A percentile compares a stretch with the other conserved stretches of the same genome.
These are phyloP conservation scores for Emys orbicularis DNA, from an alignment of 2,797 vertebrate genomes.

Conservation along the genomic window DNA sequence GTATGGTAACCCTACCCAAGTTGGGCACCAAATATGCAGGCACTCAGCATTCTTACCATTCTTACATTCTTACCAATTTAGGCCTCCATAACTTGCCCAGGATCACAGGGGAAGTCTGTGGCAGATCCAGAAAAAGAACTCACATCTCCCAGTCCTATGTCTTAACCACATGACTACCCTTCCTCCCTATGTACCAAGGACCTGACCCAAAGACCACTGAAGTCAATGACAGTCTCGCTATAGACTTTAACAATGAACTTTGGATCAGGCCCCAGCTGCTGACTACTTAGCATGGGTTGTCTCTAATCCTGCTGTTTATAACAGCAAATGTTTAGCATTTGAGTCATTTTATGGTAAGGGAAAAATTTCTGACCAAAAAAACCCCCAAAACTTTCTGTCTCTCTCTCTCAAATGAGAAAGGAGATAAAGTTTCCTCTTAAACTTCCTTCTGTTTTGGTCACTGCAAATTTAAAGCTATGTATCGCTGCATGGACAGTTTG, in stretches of 20 bases:
- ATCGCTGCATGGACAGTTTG: neutral
- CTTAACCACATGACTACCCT: neutral
- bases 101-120: conserved; percentile 20
- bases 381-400: neutral
- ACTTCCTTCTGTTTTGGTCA: neutral
- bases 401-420: neutral
- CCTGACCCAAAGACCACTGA: neutral
- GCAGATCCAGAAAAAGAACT: neutral
- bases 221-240: conserved; percentile 23
- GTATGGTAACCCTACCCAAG: neutral
- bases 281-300: conserved; percentile 37
- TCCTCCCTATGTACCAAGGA: conserved; percentile 5
- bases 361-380: neutral
- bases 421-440: conserved; percentile 24
- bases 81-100: neutral
- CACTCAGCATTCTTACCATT: neutral
- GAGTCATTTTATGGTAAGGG: neutral
- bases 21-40: neutral
- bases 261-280: neutral
- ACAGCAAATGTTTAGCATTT: conserved; percentile 40
- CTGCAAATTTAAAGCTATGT: conserved; percentile 11
- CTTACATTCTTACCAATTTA: neutral
- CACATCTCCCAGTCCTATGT: conserved; percentile 31
- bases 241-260: neutral
- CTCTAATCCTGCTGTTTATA: conserved; percentile 45